Evolutionary conservation across 2,888 invertebrate species (phyloP), one percentile per base, ranked within the genome.

Genomic region (Dendrolimus pini): DNA sequence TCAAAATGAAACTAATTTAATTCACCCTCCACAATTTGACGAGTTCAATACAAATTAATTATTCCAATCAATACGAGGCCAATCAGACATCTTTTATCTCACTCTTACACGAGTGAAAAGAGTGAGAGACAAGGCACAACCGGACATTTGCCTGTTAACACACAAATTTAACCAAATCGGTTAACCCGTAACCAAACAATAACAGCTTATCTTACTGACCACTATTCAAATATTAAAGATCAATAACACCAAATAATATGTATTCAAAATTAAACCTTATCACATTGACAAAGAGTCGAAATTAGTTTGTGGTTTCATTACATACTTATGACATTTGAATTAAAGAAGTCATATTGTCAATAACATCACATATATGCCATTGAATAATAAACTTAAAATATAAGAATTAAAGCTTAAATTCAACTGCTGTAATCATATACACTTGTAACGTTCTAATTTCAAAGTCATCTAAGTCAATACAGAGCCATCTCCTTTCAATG

Each of bases 151-250:
- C 81, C 82, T 83, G 82, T 86, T 85, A 85, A 82, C 84, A 83
- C 84, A 87, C 87, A 83, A 89, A 88, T 86, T 85, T 87, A 88
- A 89, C 89, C 87, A 89, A 89, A 89, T 88, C 85, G 89, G 89
- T 90, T 89, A 89, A 89, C 89, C 89, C 82, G 78, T 84, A 86
- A 84, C 86, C 87, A 87, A 90, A 90, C 89, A 90, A 90, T 89
- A 89, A 89, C 89, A 89, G 87, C 87, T 89, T 85, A 85, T 80
- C 83, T 84, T 83, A 83, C 82, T 86, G 88, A 88, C 87, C 87
- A 82, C 75, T 70, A 63, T 64, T 59, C 61, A 60, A 63, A 65
- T 62, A 60, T 61, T 59, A 62, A 61, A 63, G 42, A 58, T 63
- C 59, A 69, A 55, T 65, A 75, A 65, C 62, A 56, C 58, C 41